Conservation (phyloP, 2,888 invertebrate species). For the Griposia aprilina region DNA sequence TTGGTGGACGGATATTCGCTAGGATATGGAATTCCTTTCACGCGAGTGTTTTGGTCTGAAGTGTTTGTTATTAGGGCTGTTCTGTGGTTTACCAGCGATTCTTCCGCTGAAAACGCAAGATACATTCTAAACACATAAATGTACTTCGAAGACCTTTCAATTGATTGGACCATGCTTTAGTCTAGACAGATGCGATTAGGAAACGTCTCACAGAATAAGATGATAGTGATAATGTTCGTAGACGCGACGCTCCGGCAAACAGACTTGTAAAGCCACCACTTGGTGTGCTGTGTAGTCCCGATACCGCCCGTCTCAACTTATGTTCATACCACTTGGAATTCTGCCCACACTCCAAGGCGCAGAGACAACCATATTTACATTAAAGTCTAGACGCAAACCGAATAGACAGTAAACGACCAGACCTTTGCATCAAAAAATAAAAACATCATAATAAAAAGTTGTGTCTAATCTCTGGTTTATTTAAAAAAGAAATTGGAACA, state of each 20-base stretch:
- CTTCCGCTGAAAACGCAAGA: not conserved
- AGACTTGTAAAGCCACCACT: constrained; percentile 53
- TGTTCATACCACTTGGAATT: constrained; percentile 60
- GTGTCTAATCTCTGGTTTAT: constrained; percentile 48
- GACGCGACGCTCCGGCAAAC: constrained; percentile 51
- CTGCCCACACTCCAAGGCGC: constrained; percentile 51
- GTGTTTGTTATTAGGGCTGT: not conserved
- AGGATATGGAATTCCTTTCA: constrained; percentile 30
- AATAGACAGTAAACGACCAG: constrained; percentile 48
- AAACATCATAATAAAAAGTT: constrained; percentile 21
- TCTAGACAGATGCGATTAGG: constrained; percentile 10
- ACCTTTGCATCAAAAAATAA: constrained; percentile 14
- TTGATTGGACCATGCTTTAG: not conserved
- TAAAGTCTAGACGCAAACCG: constrained; percentile 55
- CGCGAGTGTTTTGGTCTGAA: not conserved
- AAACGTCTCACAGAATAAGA: constrained; percentile 25
- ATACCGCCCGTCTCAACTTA: constrained; percentile 47
- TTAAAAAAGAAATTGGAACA: constrained; percentile 52
- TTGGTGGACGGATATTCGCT: constrained; percentile 28
- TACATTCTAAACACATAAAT: not conserved
- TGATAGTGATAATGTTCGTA: constrained; percentile 29
- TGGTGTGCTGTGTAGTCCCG: constrained; percentile 47
- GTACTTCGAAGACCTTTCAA: not conserved
- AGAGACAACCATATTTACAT: constrained; percentile 46
- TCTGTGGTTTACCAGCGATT: not conserved